Conservation (phyloP, 2,888 invertebrate genomes). For the Drosophila prolongata region DNA sequence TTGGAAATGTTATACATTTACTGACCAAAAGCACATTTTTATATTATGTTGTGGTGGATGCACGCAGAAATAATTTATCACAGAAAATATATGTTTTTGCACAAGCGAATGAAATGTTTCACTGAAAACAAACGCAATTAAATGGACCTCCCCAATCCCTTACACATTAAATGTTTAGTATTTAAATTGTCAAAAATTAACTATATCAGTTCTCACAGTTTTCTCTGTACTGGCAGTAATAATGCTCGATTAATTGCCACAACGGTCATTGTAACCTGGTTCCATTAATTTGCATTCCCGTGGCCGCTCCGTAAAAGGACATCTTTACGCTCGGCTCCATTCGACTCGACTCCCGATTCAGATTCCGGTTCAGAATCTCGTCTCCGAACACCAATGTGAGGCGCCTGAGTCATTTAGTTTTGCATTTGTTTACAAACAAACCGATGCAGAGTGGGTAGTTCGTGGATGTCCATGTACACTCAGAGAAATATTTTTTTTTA, state of each 20-base stretch:
- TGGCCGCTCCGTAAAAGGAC: slow-evolving; percentile 35
- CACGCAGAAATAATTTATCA: too few relatives aligned
- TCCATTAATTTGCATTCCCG: slow-evolving; percentile 14
- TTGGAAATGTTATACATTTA: not conserved
- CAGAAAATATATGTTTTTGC: too few relatives aligned
- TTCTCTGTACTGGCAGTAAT: slow-evolving; percentile 7
- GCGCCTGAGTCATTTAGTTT: slow-evolving; percentile 61
- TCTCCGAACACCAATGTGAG: slow-evolving; percentile 20
- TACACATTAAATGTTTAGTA: too few relatives aligned
- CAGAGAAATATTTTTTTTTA: too few relatives aligned
- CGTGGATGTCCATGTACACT: not conserved
- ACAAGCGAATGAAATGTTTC: too few relatives aligned
- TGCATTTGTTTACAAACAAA: slow-evolving; percentile 75
- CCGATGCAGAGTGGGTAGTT: slow-evolving; percentile 40
- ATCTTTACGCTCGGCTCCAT: slow-evolving; percentile 14
- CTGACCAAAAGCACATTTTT: too few relatives aligned
- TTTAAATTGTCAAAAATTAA: too few relatives aligned
- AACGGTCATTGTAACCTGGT: slow-evolving; percentile 6
- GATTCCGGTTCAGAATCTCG: slow-evolving; percentile 9
- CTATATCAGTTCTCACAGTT: not conserved
- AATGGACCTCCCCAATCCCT: too few relatives aligned
- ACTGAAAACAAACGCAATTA: too few relatives aligned
- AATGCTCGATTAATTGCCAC: slow-evolving; percentile 2
- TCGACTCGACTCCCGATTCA: slow-evolving; percentile 13
- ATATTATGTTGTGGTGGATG: too few relatives aligned